A percentile compares a stretch with the other conserved stretches of the same genome.
phyloP scores from a whole-genome alignment of 2,113 vertebrate genomes.

The Oxygymnocypris stewartii region DNA sequence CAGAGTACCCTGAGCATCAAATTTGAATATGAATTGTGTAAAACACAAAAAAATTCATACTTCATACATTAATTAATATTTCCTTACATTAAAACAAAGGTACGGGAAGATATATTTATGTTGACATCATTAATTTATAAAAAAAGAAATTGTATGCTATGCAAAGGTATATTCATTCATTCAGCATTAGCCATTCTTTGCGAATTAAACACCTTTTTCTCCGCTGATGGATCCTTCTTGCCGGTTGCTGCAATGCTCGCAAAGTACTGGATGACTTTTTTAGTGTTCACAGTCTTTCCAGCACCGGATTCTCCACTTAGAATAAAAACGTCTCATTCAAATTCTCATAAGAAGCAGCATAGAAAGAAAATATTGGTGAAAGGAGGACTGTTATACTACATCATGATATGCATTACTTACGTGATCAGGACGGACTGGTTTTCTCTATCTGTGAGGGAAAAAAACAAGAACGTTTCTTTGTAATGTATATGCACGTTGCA shows the following conservation, averaged over 20 bases:
- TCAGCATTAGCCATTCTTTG: not conserved
- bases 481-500: not conserved
- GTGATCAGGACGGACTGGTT: slow-evolving; percentile 87
- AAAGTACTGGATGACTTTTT: slow-evolving; percentile 75
- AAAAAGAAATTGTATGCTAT: not conserved
- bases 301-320: slow-evolving; percentile 55
- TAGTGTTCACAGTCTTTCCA: slow-evolving; percentile 86
- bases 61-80: not conserved
- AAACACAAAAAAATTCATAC: too few species aligned
- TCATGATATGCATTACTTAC: slow-evolving; percentile 66
- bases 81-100: not conserved
- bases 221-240: slow-evolving; percentile 72
- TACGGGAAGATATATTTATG: not conserved
- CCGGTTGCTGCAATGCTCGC: slow-evolving; percentile 72
- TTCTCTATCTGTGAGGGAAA: slow-evolving; percentile 69
- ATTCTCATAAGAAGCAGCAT: not conserved
- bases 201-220: slow-evolving; percentile 58
- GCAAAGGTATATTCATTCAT: not conserved
- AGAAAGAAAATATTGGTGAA: not conserved
- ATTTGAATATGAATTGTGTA: not conserved
- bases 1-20: not conserved
- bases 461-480: not conserved
- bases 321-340: not conserved
- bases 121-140: not conserved
- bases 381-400: not conserved